Conservation (phyloP, 1,140 invertebrate genomes). For the Eubasilissa regina region DNA sequence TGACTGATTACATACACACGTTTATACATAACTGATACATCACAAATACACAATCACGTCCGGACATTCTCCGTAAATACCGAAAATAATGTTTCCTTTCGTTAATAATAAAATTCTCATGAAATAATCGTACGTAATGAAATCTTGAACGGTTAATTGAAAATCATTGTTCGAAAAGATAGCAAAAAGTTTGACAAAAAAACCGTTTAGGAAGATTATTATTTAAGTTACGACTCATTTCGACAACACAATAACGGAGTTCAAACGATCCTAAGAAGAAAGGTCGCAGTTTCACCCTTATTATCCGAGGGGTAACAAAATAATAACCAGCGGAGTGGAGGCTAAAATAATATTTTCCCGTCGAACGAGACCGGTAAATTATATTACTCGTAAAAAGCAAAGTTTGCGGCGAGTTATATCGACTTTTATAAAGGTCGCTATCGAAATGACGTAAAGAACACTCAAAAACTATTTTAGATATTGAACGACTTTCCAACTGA, state of each 20-base stretch:
- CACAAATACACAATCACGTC: too few relatives aligned
- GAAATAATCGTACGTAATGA: too few relatives aligned
- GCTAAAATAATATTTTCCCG: background rate
- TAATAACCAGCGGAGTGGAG: background rate
- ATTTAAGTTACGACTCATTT: background rate
- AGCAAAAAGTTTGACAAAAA: too few relatives aligned
- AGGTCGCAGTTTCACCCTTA: background rate
- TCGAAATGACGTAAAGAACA: background rate
- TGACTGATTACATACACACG: too few relatives aligned
- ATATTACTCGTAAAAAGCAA: slow-evolving; percentile 25
- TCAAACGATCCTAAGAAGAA: background rate
- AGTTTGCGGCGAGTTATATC: slow-evolving; percentile 7
- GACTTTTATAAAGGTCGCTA: slow-evolving; percentile 13
- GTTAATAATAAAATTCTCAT: too few relatives aligned
- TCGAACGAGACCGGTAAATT: slow-evolving; percentile 14
- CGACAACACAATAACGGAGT: background rate
- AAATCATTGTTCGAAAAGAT: too few relatives aligned
- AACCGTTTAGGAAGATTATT: too few relatives aligned
- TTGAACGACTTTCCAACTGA: too few relatives aligned
- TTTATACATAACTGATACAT: too few relatives aligned
- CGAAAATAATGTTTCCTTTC: too few relatives aligned
- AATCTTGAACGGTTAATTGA: too few relatives aligned
- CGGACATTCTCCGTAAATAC: too few relatives aligned
- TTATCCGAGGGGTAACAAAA: background rate
- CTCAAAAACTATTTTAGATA: background rate